phyloP scores from a whole-genome alignment of 1,140 invertebrate genomes.

The Triops cancriformis region DNA sequence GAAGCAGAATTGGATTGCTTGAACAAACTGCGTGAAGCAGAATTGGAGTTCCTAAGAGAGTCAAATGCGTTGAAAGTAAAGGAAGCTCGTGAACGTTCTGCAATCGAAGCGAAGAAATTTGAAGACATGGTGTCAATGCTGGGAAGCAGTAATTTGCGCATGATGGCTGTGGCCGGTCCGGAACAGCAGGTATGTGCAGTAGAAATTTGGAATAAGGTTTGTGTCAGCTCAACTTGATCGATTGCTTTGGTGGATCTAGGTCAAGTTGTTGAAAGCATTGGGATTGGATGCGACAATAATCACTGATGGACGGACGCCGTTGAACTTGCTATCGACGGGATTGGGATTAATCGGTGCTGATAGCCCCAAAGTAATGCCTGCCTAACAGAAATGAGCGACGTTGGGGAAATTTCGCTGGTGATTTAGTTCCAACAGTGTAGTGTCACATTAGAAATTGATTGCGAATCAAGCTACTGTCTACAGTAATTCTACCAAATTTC shows the following conservation, averaged over 20 bases:
- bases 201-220: not conserved
- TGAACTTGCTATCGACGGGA: slow-evolving; percentile 46
- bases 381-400: too few species aligned
- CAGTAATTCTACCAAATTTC: too few species aligned
- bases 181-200: slow-evolving; percentile 41
- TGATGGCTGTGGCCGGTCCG: slow-evolving; percentile 44
- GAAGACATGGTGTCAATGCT: slow-evolving; percentile 42
- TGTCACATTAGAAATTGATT: too few species aligned
- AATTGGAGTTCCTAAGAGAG: slow-evolving; percentile 41
- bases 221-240: not conserved
- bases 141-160: slow-evolving; percentile 41
- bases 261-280: slow-evolving; percentile 41
- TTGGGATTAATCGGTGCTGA: slow-evolving; percentile 40
- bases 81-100: slow-evolving; percentile 39
- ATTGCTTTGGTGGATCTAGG: slow-evolving; percentile 29
- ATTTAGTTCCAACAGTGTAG: too few species aligned
- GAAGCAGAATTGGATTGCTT: slow-evolving; percentile 43
- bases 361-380: not conserved
- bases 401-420: too few species aligned
- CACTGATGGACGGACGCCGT: slow-evolving; percentile 44
- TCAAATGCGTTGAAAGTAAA: slow-evolving; percentile 44
- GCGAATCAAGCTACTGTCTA: too few species aligned
- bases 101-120: slow-evolving; percentile 44
- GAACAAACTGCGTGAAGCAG: slow-evolving; percentile 42
- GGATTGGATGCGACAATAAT: slow-evolving; percentile 46